These are phyloP conservation scores for Acleris emargana DNA, from an alignment of 2,888 invertebrate genomes.

Conservation along the genomic window DNA sequence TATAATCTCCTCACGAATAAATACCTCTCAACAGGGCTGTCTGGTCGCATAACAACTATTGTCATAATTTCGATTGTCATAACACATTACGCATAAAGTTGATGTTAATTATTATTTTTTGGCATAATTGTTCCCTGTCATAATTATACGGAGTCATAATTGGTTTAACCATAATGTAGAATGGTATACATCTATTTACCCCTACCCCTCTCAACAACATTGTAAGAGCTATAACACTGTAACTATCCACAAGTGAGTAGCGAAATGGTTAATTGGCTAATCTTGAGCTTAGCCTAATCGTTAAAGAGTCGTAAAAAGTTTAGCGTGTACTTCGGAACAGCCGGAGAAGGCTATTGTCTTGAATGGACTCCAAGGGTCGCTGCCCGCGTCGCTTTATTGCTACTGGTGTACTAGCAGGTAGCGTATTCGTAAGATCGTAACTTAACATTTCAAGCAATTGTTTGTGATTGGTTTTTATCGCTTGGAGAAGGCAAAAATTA, in stretches of 20 bases:
- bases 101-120: too few relatives aligned
- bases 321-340: constrained; percentile 8
- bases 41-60: too few relatives aligned
- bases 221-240: constrained; percentile 19
- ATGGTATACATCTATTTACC: too few relatives aligned
- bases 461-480: too few relatives aligned
- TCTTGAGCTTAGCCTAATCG: not conserved
- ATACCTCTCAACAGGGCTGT: not conserved
- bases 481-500: too few relatives aligned
- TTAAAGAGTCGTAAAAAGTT: constrained; percentile 16
- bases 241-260: constrained; percentile 17
- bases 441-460: not conserved
- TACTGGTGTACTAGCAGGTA: not conserved
- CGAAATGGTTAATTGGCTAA: constrained; percentile 7
- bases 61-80: too few relatives aligned
- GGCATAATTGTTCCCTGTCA: too few relatives aligned
- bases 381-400: not conserved
- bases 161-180: too few relatives aligned
- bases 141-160: too few relatives aligned
- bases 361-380: not conserved
- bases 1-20: not conserved
- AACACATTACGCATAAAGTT: too few relatives aligned
- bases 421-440: not conserved
- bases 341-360: constrained; percentile 10
- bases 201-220: constrained; percentile 1